phyloP scores from a whole-genome alignment of 2,888 invertebrate genomes.

The Macrosiphum euphorbiae region DNA sequence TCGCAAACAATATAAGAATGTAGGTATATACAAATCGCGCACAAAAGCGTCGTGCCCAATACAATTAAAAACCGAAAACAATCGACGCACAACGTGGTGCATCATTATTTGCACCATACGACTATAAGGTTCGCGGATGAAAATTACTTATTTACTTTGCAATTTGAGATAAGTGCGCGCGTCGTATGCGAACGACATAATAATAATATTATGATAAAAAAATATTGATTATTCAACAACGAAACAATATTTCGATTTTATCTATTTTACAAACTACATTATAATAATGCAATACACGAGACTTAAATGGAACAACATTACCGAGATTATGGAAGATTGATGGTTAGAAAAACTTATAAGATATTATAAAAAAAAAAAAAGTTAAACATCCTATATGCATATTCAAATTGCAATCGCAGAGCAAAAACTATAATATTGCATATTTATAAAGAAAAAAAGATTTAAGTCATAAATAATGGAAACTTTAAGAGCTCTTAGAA shows the following conservation, averaged over 20 bases:
- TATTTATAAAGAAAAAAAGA: slow-evolving; percentile 31
- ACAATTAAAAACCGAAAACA: slow-evolving; percentile 15
- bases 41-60: neutral
- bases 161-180: neutral
- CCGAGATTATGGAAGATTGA: slow-evolving; percentile 36
- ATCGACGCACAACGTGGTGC: slow-evolving; percentile 2
- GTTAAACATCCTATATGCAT: slow-evolving; percentile 36
- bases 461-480: slow-evolving; percentile 48
- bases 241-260: slow-evolving; percentile 28
- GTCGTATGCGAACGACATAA: neutral
- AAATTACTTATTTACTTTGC: slow-evolving; percentile 19
- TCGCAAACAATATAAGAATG: neutral
- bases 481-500: slow-evolving; percentile 42
- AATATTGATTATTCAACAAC: neutral
- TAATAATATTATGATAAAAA: neutral
- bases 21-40: too few relatives aligned
- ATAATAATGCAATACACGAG: neutral
- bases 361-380: slow-evolving; percentile 22
- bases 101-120: neutral
- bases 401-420: slow-evolving; percentile 39
- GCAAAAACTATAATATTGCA: slow-evolving; percentile 36
- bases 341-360: slow-evolving; percentile 12
- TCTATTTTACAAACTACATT: slow-evolving; percentile 7
- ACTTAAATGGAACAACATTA: neutral
- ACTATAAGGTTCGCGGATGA: neutral